Conservation (phyloP, 2,113 vertebrate genomes). For the Cochlearius cochlearius region DNA sequence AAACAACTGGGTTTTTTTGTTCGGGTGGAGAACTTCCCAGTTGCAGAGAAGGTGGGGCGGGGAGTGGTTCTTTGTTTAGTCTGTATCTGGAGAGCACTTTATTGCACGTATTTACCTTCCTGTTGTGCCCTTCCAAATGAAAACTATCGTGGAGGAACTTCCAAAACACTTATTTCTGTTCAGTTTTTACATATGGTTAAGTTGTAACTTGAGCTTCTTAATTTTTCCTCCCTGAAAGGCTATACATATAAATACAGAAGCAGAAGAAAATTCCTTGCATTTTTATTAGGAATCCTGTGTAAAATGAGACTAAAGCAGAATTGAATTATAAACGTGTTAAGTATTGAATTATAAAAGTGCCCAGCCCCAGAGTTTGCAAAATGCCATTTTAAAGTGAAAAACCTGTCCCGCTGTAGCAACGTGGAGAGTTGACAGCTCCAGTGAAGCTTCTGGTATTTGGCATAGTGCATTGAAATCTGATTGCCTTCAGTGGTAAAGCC, state of each 20-base stretch:
- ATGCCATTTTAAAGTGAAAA: neutral
- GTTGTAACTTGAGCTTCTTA: neutral
- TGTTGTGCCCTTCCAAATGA: neutral
- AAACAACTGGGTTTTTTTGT: neutral
- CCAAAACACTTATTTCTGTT: neutral
- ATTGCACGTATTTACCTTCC: neutral
- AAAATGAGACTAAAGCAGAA: neutral
- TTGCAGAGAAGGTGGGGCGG: neutral
- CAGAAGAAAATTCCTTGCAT: neutral
- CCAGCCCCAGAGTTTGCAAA: neutral
- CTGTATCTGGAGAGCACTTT: neutral
- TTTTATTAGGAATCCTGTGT: neutral
- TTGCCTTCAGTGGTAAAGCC: neutral
- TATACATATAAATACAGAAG: neutral
- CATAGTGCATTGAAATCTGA: neutral
- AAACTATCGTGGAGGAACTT: neutral
- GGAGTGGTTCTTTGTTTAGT: neutral
- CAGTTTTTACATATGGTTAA: neutral
- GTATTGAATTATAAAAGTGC: neutral
- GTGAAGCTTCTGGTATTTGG: neutral
- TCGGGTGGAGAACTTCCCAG: conserved; percentile 6
- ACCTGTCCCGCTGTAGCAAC: neutral
- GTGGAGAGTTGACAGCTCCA: neutral
- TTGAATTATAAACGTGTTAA: neutral
- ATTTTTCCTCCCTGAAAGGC: neutral